These are phyloP conservation scores for Parazoanthus darwini DNA, from an alignment of 92 coral and sea anemone species.

Conservation along the genomic window DNA sequence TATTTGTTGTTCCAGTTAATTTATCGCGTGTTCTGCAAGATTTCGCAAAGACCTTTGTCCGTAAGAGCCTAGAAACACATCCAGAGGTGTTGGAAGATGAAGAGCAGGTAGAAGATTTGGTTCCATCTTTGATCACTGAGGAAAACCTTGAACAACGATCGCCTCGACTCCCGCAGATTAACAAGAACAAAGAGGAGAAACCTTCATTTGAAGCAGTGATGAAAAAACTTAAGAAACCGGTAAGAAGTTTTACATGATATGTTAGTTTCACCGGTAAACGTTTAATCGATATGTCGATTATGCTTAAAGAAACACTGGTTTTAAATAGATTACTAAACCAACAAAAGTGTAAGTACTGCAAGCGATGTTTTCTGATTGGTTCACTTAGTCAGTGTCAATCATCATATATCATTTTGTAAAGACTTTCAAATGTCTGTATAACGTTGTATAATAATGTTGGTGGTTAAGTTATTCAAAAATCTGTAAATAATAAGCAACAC, in stretches of 20 bases:
- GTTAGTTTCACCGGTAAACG: background rate
- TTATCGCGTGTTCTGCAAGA: slow-evolving; percentile 78
- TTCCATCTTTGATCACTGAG: slow-evolving; percentile 38
- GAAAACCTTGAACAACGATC: background rate
- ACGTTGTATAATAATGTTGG: too few relatives aligned
- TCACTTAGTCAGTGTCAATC: too few relatives aligned
- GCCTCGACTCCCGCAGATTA: slow-evolving; percentile 9
- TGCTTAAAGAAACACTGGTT: background rate
- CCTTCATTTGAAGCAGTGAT: slow-evolving; percentile 50
- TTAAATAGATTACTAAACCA: background rate
- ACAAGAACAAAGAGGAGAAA: slow-evolving; percentile 32
- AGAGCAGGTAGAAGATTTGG: slow-evolving; percentile 39
- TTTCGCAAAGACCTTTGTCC: slow-evolving; percentile 61
- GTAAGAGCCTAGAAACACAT: slow-evolving; percentile 58
- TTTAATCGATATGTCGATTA: too few relatives aligned
- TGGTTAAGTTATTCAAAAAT: too few relatives aligned
- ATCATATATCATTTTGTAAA: too few relatives aligned
- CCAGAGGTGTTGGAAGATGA: slow-evolving; percentile 60
- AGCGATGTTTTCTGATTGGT: too few relatives aligned
- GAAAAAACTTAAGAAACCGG: slow-evolving; percentile 64
- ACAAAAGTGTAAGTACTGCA: too few relatives aligned
- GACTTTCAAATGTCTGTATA: too few relatives aligned
- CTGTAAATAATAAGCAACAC: too few relatives aligned
- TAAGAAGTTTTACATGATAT: slow-evolving; percentile 3
- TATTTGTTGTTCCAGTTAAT: slow-evolving; percentile 36